Base-by-base conservation (phyloP, 53 echinoderm and acorn worm species). In the Apostichopus leukothele region DNA sequence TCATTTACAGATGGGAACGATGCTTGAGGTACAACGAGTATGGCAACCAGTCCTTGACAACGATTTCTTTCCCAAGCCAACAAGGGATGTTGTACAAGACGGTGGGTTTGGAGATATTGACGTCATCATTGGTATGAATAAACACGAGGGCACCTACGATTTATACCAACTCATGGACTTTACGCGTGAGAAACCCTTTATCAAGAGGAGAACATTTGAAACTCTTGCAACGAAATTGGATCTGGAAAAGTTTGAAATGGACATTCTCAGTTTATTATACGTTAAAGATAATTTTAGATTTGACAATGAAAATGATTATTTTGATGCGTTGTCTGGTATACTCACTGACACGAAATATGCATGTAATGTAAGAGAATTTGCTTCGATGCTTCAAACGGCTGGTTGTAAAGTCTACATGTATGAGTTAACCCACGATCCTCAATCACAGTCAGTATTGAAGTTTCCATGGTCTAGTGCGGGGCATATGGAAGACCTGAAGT, bases 71-170 rank as follows among this genome's bases (percentile, higher is more conserved):
- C 80, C 89, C 0, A 95, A 97, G 86, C 83, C 91, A 1, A 93
- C 92, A 20, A 26, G 83, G 50, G 84, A 91, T 10, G 67, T 94
- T 6, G 71, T 94, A 73, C 86, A 88, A 75, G 90, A 92, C 78
- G 90, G 87, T 19, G 79, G 91, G 0, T 79, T 91, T 60, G 93
- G 93, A 75, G 67, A 81, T 7, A 92, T 94, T 9, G 88, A 92
- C 19, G 88, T 97, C 78, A 83, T 97, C 76, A 83, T 95, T 19
- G 98, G 98, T 14, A 89, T 90, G 55, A 97, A 97, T 78, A 91
- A 74, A 75, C 91, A 97, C 79, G 98, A 97, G 83, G 98, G 93
- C 5, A 90, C 91, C 1, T 95, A 90, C 86, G 90, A 93, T 73
- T 91, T 97, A 91, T 84, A 93, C 53, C 93, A 95, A 68, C 50